Evolutionary conservation across 2,888 invertebrate genomes (phyloP), one percentile per base, ranked within the genome.

Genomic region (Cremastobaeus sp.): DNA sequence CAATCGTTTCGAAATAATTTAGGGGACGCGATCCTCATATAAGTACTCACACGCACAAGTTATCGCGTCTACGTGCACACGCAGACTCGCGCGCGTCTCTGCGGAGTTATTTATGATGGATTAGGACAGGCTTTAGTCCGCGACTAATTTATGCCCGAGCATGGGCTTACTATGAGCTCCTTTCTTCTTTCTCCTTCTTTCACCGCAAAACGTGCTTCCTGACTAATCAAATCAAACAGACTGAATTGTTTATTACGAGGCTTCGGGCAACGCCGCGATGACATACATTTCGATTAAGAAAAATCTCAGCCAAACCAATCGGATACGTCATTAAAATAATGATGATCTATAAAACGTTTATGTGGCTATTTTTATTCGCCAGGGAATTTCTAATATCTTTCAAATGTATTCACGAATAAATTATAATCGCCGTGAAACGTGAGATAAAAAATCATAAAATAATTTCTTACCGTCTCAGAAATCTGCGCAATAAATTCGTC

Each of bases 81-180:
- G 80, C 73, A 66, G 77, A 78, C 77, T 79, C 68, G 79, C 80
- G 78, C 84, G 83, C 86, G 86, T 85, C 85, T 85, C 85, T 78
- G 83, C 81, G 77, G 83, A 87, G 86, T 87, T 87, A 87, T 87
- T 87, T 87, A 86, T 86, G 86, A 86, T 85, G 85, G 86, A 87
- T 86, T 85, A 85, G 83, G 77, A 78, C 78, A 79, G 84, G 83
- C 80, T 86, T 86, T 85, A 84, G 83, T 82, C 82, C 83, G 78
- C 82, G 81, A 82, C 83, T 85, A 86, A 86, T 87, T 86, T 86
- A 86, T 85, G 81, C 80, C 73, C 76, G 78, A 77, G 76, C 79
- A 78, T 79, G 81, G 82, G 83, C 79, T 82, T 80, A 25, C 25
- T 25, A 25, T 25, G 25, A 25, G 8, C 4, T n/a, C n/a, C n/a